Evolutionary conservation across 1,140 invertebrate species (phyloP).

Genomic region (Bradysia coprophila): DNA sequence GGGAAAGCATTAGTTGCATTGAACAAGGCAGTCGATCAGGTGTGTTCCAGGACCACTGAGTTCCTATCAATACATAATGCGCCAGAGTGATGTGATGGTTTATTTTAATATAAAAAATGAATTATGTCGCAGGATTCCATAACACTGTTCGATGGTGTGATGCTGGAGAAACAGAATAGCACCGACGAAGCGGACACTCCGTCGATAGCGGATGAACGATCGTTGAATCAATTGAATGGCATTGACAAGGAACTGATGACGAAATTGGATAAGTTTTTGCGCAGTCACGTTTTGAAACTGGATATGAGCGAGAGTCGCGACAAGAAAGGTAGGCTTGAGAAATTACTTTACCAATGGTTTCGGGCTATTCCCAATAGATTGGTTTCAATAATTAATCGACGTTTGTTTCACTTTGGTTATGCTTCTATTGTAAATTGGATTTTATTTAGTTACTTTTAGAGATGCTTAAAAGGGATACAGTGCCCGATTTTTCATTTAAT

Average conservation of each 20-base stretch:
- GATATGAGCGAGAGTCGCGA: conserved; percentile 10
- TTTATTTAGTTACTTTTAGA: no score
- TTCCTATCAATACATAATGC: no score
- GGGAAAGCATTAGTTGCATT: conserved; percentile 32
- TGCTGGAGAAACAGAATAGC: conserved; percentile 32
- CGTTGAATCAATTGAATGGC: conserved; percentile 12
- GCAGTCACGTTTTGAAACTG: conserved; percentile 19
- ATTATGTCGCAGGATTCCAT: conserved; percentile 25
- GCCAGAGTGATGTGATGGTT: no score
- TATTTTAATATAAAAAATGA: no score
- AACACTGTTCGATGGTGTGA: conserved; percentile 32
- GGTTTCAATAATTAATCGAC: conserved; percentile 15
- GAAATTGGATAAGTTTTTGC: conserved; percentile 17
- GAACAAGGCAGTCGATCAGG: conserved; percentile 31
- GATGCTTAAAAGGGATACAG: no score
- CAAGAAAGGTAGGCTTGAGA: not conserved
- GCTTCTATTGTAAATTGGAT: no score
- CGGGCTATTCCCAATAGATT: conserved; percentile 5
- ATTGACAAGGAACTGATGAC: conserved; percentile 16
- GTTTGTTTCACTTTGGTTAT: conserved; percentile 14
- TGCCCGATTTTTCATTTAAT: no score
- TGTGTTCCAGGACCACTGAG: conserved; percentile 7
- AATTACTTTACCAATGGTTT: not conserved
- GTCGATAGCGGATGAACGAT: conserved; percentile 14
- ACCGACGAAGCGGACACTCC: conserved; percentile 22